A percentile compares a stretch with the other conserved stretches of the same genome.
phyloP scores from a whole-genome alignment of 2,113 vertebrate species.

The Paramisgurnus dabryanus region DNA sequence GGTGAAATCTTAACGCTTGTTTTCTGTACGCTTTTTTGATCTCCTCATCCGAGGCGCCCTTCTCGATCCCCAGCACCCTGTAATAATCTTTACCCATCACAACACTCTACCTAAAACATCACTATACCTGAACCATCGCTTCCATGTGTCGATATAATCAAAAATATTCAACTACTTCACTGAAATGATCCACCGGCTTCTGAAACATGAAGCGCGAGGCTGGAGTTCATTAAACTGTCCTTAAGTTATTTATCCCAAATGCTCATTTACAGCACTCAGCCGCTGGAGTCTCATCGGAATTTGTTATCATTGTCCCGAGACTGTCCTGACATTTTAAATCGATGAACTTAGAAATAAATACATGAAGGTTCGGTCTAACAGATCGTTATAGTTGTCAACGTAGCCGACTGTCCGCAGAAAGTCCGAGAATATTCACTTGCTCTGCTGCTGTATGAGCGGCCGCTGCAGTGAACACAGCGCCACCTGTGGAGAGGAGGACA shows the following conservation, averaged over 20 bases:
- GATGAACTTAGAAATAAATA: background rate
- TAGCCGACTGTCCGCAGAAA: conserved; percentile 30
- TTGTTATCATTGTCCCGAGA: background rate
- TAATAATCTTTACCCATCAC: conserved; percentile 94
- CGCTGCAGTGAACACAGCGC: conserved; percentile 12
- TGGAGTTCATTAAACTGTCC: conserved; percentile 21
- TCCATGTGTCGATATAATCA: conserved; percentile 23
- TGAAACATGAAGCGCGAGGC: background rate
- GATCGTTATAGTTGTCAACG: background rate
- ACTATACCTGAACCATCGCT: conserved; percentile 21
- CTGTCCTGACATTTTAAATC: background rate
- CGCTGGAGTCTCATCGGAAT: background rate
- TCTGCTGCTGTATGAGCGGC: background rate
- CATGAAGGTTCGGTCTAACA: background rate
- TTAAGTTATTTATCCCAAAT: background rate
- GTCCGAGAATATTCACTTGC: conserved; percentile 43
- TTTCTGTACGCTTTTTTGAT: conserved; percentile 89
- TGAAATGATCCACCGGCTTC: background rate
- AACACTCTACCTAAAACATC: conserved; percentile 7
- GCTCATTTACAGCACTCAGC: background rate
- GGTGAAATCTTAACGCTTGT: conserved; percentile 88
- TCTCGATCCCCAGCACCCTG: conserved; percentile 80
- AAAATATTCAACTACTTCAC: background rate
- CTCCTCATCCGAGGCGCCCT: conserved; percentile 84
- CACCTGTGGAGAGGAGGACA: conserved; percentile 14